Conservation (phyloP, 1,140 invertebrate species). For the Temnothorax nylanderi region DNA sequence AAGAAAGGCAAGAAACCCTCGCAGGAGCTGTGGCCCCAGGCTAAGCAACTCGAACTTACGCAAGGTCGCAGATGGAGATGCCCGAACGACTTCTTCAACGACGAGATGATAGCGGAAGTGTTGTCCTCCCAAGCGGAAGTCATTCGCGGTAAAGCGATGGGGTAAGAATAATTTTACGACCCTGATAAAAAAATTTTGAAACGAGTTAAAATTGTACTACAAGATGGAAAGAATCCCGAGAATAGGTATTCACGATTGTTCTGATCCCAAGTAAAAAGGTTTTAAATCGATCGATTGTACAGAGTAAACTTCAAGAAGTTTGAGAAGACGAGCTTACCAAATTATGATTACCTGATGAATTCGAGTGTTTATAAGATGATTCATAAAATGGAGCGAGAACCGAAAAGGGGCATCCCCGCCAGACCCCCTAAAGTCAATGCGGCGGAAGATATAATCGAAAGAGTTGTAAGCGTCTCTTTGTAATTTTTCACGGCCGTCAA, state of each 20-base stretch:
- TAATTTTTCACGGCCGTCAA: neutral
- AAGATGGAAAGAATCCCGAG: neutral
- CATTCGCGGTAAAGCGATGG: slow-evolving; percentile 90
- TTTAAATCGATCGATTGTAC: slow-evolving; percentile 35
- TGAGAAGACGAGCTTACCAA: slow-evolving; percentile 88
- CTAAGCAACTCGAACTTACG: slow-evolving; percentile 84
- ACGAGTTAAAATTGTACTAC: neutral
- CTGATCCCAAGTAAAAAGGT: neutral
- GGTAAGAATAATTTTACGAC: slow-evolving; percentile 85
- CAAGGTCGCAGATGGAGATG: slow-evolving; percentile 90
- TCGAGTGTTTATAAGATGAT: slow-evolving; percentile 91
- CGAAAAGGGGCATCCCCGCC: slow-evolving; percentile 88
- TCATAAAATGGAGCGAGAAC: slow-evolving; percentile 89
- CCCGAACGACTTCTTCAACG: slow-evolving; percentile 92
- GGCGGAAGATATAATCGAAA: slow-evolving; percentile 87
- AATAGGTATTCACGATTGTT: slow-evolving; percentile 2
- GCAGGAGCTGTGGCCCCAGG: slow-evolving; percentile 84
- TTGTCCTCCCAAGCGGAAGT: slow-evolving; percentile 91
- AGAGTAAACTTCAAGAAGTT: slow-evolving; percentile 93
- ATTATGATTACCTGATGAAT: slow-evolving; percentile 89
- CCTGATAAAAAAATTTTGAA: neutral
- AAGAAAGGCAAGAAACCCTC: slow-evolving; percentile 80
- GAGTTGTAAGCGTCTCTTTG: slow-evolving; percentile 77
- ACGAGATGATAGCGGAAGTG: slow-evolving; percentile 91
- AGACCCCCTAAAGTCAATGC: slow-evolving; percentile 88